A percentile compares a stretch with the other conserved stretches of the same genome.
phyloP scores from a whole-genome alignment of 2,888 invertebrate species.

The Pasiphila rectangulata region DNA sequence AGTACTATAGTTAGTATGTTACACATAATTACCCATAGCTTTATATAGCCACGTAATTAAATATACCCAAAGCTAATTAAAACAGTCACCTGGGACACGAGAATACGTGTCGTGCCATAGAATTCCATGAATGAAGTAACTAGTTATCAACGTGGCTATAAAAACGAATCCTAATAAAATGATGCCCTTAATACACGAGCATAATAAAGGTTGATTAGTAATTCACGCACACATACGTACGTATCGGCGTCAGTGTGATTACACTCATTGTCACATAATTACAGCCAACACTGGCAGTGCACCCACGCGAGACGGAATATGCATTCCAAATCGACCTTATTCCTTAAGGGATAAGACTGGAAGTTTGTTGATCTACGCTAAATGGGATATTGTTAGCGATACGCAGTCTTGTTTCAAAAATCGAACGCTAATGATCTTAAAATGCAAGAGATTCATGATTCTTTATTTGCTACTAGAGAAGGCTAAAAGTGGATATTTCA shows the following conservation, averaged over 20 bases:
- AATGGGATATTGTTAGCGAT: slow-evolving; percentile 24
- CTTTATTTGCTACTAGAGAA: too few species aligned
- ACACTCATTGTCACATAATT: slow-evolving; percentile 77
- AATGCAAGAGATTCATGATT: too few species aligned
- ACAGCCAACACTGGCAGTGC: slow-evolving; percentile 68
- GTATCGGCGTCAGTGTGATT: slow-evolving; percentile 57
- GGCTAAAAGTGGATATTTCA: slow-evolving; percentile 21
- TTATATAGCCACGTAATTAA: too few species aligned
- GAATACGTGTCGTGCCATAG: slow-evolving; percentile 1
- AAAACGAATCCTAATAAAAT: slow-evolving; percentile 40
- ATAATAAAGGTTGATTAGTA: slow-evolving; percentile 66
- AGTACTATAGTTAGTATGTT: too few species aligned
- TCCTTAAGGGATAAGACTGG: slow-evolving; percentile 15
- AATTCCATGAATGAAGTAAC: slow-evolving; percentile 22
- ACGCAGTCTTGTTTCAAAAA: slow-evolving; percentile 11
- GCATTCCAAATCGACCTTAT: slow-evolving; percentile 40
- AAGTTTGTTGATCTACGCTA: slow-evolving; percentile 24
- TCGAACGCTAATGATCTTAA: too few species aligned
- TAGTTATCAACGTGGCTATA: slow-evolving; percentile 24
- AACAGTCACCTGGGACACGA: slow-evolving; percentile 8
- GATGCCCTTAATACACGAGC: slow-evolving; percentile 43
- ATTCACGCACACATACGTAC: slow-evolving; percentile 46
- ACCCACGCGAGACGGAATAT: slow-evolving; percentile 55
- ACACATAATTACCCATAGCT: too few species aligned
- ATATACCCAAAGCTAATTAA: slow-evolving; percentile 6